These are phyloP conservation scores for Trisateles emortualis DNA, from an alignment of 2,888 invertebrate genomes.

Conservation along the genomic window DNA sequence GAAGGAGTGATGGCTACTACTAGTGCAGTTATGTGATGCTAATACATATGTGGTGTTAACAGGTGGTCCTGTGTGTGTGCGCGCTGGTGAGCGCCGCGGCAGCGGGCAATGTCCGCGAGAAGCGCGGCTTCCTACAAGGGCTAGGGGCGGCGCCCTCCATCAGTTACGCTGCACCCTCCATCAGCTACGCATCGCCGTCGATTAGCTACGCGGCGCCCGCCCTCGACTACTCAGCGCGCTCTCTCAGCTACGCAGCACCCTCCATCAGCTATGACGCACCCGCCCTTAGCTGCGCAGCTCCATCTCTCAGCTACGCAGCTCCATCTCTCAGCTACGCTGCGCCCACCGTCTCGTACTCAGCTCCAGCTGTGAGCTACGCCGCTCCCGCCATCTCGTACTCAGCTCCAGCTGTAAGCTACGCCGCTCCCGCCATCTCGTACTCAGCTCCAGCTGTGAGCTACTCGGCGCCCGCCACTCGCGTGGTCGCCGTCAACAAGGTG, in stretches of 20 bases:
- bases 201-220: neutral
- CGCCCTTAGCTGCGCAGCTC: neutral
- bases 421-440: neutral
- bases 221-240: neutral
- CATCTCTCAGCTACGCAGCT: neutral
- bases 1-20: neutral
- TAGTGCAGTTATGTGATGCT: neutral
- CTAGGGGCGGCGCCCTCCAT: neutral
- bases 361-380: neutral
- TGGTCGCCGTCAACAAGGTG: slow-evolving; percentile 56
- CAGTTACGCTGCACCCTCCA: neutral
- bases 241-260: slow-evolving; percentile 2
- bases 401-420: neutral
- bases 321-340: neutral
- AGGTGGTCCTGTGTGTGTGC: slow-evolving; percentile 13
- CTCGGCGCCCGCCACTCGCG: slow-evolving; percentile 47
- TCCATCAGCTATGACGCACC: slow-evolving; percentile 11
- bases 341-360: neutral
- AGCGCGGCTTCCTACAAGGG: slow-evolving; percentile 37
- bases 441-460: neutral
- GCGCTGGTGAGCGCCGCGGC: neutral
- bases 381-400: no score
- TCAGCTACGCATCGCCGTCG: no score
- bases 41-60: neutral
- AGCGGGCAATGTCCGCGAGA: slow-evolving; percentile 38